Conservation (phyloP, 2,113 vertebrate genomes). For the Bos javanicus region DNA sequence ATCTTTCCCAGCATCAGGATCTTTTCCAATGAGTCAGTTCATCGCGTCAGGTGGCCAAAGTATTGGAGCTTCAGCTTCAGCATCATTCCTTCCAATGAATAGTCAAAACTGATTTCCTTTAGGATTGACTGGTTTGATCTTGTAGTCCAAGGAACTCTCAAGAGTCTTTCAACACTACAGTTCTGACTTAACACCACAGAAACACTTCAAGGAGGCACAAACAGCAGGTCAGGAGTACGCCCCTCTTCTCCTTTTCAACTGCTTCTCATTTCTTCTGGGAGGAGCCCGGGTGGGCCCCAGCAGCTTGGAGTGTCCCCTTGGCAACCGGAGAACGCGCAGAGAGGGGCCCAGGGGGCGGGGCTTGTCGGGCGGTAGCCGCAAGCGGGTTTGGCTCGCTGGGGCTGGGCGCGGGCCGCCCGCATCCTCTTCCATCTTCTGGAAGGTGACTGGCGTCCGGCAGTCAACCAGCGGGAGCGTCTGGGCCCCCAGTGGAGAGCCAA, state of each 20-base stretch:
- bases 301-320: neutral
- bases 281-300: accelerated
- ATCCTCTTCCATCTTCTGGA: accelerated
- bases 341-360: neutral
- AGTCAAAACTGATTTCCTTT: neutral
- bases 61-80: neutral
- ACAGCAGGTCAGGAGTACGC: accelerated
- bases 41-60: neutral
- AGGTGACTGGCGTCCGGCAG: accelerated
- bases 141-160: neutral
- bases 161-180: neutral
- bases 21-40: neutral
- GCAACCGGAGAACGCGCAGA: neutral
- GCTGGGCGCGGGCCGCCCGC: accelerated
- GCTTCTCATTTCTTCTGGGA: accelerated
- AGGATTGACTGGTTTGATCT: neutral
- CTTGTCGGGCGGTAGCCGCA: accelerated
- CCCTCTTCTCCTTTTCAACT: accelerated
- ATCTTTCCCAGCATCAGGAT: neutral
- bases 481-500: neutral
- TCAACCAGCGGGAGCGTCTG: neutral
- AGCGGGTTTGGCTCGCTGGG: accelerated
- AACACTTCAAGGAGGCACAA: neutral
- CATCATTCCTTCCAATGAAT: neutral
- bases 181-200: neutral